phyloP scores from a whole-genome alignment of 2,797 vertebrate species.

The Sebastiscus albofasciatus region DNA sequence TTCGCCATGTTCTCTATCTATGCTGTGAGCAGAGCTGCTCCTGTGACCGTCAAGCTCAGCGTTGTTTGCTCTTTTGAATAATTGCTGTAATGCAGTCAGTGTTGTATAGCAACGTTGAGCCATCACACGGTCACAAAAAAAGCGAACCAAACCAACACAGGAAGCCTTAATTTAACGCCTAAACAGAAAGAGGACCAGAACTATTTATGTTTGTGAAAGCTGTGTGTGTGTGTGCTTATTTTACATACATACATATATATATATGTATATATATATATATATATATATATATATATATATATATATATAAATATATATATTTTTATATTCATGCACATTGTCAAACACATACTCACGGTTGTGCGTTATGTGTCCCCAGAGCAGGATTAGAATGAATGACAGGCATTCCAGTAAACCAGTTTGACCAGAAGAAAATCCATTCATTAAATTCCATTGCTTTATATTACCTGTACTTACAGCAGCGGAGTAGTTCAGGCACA shows the following conservation, averaged over 20 bases:
- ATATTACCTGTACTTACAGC: neutral
- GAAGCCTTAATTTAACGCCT: neutral
- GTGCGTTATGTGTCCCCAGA: neutral
- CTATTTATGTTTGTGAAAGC: neutral
- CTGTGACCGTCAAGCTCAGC: neutral
- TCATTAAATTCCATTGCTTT: neutral
- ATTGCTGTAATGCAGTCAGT: neutral
- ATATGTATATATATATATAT: neutral
- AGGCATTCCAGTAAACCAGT: constrained; percentile 36
- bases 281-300: neutral
- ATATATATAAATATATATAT: neutral
- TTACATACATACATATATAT: neutral
- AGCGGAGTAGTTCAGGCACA: neutral
- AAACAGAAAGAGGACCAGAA: too few species aligned
- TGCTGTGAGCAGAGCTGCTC: neutral
- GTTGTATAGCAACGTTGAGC: neutral
- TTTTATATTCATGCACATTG: neutral
- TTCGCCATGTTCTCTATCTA: constrained; percentile 21
- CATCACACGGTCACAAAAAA: neutral
- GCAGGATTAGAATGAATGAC: neutral
- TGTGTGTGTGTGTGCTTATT: neutral
- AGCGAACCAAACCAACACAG: neutral
- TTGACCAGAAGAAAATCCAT: constrained; percentile 13
- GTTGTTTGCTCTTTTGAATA: neutral
- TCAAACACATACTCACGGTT: neutral